phyloP scores from a whole-genome alignment of 2,113 vertebrate genomes.

The Eurystomus gularis region DNA sequence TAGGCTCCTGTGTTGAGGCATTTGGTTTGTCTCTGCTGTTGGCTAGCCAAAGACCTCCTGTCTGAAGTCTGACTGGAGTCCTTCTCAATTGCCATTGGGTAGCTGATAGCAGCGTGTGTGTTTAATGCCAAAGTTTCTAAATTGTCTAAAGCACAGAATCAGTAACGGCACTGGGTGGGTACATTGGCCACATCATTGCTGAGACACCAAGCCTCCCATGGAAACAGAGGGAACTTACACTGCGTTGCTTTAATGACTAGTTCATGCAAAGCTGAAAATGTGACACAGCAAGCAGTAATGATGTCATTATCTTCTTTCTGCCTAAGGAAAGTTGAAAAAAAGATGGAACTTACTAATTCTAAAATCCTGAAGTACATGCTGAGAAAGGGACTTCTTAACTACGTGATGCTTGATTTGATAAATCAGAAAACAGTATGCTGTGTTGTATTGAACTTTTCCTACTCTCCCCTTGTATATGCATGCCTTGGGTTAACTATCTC shows the following conservation, averaged over 20 bases:
- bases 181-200: neutral
- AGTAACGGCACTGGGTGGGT: neutral
- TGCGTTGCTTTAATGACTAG: neutral
- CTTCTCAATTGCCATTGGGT: neutral
- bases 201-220: neutral
- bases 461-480: neutral
- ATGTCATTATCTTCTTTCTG: neutral
- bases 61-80: neutral
- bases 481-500: neutral
- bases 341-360: neutral
- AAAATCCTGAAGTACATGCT: neutral
- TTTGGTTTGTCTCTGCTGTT: neutral
- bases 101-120: neutral
- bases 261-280: neutral
- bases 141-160: accelerated
- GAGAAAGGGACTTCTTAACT: neutral
- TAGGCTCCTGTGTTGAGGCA: accelerated
- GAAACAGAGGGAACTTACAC: neutral
- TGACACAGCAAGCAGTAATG: neutral
- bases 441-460: neutral
- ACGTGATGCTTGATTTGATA: neutral
- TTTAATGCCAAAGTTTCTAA: neutral
- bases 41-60: neutral
- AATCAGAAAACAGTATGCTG: neutral
- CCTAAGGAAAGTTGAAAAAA: neutral